A percentile compares a stretch with the other conserved stretches of the same genome.
Evolutionary conservation across 2,888 invertebrate genomes (phyloP).

Genomic region (Cephus pulcher): DNA sequence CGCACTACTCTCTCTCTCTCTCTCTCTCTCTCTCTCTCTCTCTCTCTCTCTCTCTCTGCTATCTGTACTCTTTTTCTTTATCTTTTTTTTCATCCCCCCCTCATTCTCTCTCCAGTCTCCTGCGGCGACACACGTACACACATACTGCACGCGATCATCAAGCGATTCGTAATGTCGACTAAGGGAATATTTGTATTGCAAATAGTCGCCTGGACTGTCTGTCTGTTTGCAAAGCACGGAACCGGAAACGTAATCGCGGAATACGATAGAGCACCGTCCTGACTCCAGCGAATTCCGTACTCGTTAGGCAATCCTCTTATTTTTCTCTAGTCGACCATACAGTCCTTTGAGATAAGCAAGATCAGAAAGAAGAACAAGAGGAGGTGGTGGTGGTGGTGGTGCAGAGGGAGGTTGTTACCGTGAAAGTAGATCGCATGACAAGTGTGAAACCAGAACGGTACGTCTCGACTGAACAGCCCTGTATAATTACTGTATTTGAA

Average conservation of each 20-base stretch:
- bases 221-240: not conserved
- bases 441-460: not conserved
- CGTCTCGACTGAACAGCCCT: not conserved
- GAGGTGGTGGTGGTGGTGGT: no score
- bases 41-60: not conserved
- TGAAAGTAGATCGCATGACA: not conserved
- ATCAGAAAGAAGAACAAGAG: not conserved
- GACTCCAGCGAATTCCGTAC: not conserved
- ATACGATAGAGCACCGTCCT: not conserved
- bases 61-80: not conserved
- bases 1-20: not conserved
- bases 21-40: no score
- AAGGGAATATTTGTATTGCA: not conserved
- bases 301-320: not conserved
- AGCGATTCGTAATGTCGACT: not conserved
- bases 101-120: not conserved
- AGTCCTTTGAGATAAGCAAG: not conserved
- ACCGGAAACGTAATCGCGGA: not conserved
- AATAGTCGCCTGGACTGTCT: not conserved
- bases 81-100: not conserved
- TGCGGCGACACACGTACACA: not conserved
- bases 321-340: not conserved
- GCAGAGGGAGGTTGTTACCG: not conserved
- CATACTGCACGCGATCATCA: not conserved
- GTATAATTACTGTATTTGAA: not conserved